phyloP scores from a whole-genome alignment of 2,113 vertebrate genomes.

The Verasper variegatus region DNA sequence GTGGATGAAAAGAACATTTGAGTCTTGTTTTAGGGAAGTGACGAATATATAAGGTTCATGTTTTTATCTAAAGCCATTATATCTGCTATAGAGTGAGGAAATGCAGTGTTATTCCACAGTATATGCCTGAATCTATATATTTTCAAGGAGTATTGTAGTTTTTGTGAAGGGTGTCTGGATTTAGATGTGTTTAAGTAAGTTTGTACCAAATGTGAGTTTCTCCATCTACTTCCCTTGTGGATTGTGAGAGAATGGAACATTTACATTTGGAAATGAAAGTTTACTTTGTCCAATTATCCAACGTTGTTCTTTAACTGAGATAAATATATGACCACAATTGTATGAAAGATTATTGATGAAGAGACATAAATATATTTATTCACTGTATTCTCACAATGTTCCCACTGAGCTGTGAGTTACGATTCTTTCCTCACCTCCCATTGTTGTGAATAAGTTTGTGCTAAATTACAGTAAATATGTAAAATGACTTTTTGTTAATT shows the following conservation, averaged over 20 bases:
- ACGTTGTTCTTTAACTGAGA: background rate
- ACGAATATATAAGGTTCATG: background rate
- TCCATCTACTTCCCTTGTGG: background rate
- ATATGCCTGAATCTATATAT: slow-evolving; percentile 51
- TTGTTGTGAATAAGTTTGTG: slow-evolving; percentile 10
- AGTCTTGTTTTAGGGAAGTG: no score
- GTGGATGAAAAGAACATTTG: background rate
- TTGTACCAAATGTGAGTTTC: slow-evolving; percentile 16
- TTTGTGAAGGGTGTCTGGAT: slow-evolving; percentile 43
- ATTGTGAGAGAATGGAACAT: slow-evolving; percentile 10
- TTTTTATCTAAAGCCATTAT: slow-evolving; percentile 51
- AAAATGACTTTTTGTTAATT: slow-evolving; percentile 13
- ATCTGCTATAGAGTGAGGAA: slow-evolving; percentile 40
- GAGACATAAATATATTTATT: slow-evolving; percentile 35
- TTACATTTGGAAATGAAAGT: slow-evolving; percentile 17
- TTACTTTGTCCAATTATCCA: background rate
- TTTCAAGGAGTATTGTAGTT: slow-evolving; percentile 44
- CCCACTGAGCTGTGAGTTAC: slow-evolving; percentile 43
- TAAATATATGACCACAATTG: slow-evolving; percentile 1
- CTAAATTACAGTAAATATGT: slow-evolving; percentile 5
- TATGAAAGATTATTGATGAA: slow-evolving; percentile 20
- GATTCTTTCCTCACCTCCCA: slow-evolving; percentile 21
- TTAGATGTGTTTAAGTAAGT: slow-evolving; percentile 16
- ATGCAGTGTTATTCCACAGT: slow-evolving; percentile 53
- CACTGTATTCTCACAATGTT: slow-evolving; percentile 41